Percentiles rank a stretch among this genome's conserved stretches.
Evolutionary conservation across 2,888 invertebrate genomes (phyloP).

Genomic region (Euphydryas editha): DNA sequence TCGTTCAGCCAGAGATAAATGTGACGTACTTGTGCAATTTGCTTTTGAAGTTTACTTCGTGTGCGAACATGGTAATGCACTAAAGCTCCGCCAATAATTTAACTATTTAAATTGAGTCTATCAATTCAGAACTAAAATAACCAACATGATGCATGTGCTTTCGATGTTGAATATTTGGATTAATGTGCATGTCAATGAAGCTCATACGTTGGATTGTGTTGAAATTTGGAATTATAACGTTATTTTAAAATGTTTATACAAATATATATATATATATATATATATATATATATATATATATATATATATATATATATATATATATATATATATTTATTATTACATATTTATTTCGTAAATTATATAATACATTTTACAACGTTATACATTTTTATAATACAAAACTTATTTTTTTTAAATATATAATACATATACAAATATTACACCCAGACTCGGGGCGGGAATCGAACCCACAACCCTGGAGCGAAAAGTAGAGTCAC

Average conservation of each 20-base stretch:
- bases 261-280: neutral
- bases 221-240: neutral
- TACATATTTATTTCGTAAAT: no score
- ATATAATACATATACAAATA: no score
- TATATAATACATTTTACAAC: no score
- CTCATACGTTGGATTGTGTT: slow-evolving; percentile 49
- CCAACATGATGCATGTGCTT: slow-evolving; percentile 7
- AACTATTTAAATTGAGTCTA: slow-evolving; percentile 62
- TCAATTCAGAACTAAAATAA: slow-evolving; percentile 38
- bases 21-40: slow-evolving; percentile 68
- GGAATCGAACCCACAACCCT: no score
- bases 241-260: neutral
- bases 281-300: no score
- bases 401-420: no score
- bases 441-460: no score
- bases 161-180: slow-evolving; percentile 1
- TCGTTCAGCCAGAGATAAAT: slow-evolving; percentile 70
- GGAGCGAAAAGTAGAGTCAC: no score
- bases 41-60: slow-evolving; percentile 68
- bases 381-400: no score
- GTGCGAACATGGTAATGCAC: slow-evolving; percentile 65
- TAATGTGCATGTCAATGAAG: slow-evolving; percentile 51
- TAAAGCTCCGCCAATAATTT: slow-evolving; percentile 63
- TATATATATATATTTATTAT: no score
- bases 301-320: no score